A percentile compares a stretch with the other conserved stretches of the same genome.
Evolutionary conservation across 1,140 invertebrate species (phyloP).

Genomic region (Coelopa frigida): DNA sequence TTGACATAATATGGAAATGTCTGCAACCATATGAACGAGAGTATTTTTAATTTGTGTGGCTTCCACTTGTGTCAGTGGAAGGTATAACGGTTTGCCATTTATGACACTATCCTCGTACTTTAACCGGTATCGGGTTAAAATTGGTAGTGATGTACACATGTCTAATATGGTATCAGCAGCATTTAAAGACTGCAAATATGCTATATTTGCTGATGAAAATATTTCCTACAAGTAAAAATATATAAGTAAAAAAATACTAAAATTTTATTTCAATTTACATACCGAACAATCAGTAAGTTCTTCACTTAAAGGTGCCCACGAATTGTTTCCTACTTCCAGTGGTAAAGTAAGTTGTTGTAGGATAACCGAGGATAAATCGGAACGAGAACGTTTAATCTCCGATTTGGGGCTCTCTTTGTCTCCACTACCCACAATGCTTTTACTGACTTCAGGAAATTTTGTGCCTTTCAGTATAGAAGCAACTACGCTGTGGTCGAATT

Average conservation of each 20-base stretch:
- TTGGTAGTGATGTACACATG: constrained; percentile 33
- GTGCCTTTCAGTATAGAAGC: constrained; percentile 29
- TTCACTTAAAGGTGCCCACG: constrained; percentile 40
- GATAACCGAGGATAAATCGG: constrained; percentile 57
- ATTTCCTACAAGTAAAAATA: constrained; percentile 43
- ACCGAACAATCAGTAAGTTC: constrained; percentile 37
- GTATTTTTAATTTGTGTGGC: constrained; percentile 35
- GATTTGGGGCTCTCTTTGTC: constrained; percentile 53
- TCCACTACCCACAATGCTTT: constrained; percentile 34
- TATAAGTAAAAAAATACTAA: constrained; percentile 2
- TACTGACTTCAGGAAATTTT: constrained; percentile 32
- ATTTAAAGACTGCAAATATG: constrained; percentile 45
- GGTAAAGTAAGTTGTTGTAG: constrained; percentile 60
- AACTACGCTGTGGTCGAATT: constrained; percentile 36
- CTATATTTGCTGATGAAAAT: constrained; percentile 53
- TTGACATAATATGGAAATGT: constrained; percentile 73
- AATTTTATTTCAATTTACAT: constrained; percentile 13
- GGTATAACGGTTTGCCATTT: constrained; percentile 31
- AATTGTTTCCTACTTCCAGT: constrained; percentile 43
- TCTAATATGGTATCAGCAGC: constrained; percentile 36
- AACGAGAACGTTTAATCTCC: constrained; percentile 51
- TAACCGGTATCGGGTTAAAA: constrained; percentile 33
- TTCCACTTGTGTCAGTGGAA: constrained; percentile 35
- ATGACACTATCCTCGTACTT: constrained; percentile 35
- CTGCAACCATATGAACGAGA: constrained; percentile 62